Evolutionary conservation across 2,113 vertebrate species (phyloP), one percentile per base, ranked within the genome.

Genomic region (Erythrocercus mccallii): DNA sequence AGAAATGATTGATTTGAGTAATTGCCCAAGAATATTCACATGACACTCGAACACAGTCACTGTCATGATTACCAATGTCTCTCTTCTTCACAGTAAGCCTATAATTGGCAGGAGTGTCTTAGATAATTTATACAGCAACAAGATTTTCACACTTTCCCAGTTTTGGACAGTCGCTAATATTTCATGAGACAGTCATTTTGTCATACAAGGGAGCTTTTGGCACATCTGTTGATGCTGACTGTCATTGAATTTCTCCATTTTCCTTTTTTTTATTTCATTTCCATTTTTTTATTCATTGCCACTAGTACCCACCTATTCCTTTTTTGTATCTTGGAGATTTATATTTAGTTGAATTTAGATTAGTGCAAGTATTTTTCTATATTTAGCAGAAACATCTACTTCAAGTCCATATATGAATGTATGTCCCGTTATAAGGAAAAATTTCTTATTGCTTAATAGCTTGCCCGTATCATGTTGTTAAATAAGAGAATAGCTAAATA

Each of bases 41-140:
- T 57, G 82, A 71, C 82, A 83, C 62, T 84, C 1, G 10, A 97
- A 88, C 72, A 90, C 73, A 90, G 88, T 78, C 0, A 2, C 92
- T 95, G 88, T 94, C 95, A 86, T 79, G 91, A 95, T 97, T 94
- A 93, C 70, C 93, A 81, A 87, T 51, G 72, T 83, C 94, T 97
- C 85, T 92, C 45, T 76, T 96, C 76, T 85, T 90, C 71, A 76
- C 77, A 93, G 90, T 57, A 90, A 95, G 86, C 73, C 88, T 84
- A 23, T 93, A 97, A 96, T 89, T 97, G 95, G 94, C 95, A 92
- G 51, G 57, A 93, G 44, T 65, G 62, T 82, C 86, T 92, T 69
- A 72, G 81, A 96, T 95, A 96, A 97, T 96, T 97, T 96, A 95
- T 86, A 94, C 64, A 93, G 94, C 74, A 79, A 95, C 64, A 90